A percentile compares a stretch with the other conserved stretches of the same genome.
These are phyloP conservation scores for Pogonomyrmex barbatus DNA, from an alignment of 1,140 invertebrate species.

Conservation along the genomic window DNA sequence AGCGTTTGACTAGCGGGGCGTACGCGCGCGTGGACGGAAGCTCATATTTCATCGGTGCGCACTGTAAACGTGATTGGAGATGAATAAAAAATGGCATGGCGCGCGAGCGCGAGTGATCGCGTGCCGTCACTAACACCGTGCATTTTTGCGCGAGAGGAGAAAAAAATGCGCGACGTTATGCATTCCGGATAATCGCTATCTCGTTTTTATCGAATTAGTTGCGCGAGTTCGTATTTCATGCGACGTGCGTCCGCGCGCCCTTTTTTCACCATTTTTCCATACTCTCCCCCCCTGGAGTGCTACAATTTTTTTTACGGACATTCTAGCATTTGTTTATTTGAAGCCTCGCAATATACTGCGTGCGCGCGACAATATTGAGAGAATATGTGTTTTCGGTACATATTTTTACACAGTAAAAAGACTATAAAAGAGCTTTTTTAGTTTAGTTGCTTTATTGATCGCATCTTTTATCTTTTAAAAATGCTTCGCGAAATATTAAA, in stretches of 20 bases:
- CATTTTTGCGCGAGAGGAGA: constrained; percentile 2
- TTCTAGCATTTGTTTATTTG: constrained; percentile 60
- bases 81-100: constrained; percentile 55
- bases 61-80: constrained; percentile 46
- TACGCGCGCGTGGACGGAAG: constrained; percentile 20
- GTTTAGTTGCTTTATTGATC: neutral
- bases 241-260: neutral
- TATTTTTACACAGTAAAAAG: constrained; percentile 8
- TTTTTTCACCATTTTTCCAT: constrained; percentile 18
- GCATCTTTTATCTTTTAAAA: neutral
- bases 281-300: neutral
- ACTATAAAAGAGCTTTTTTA: neutral
- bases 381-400: neutral
- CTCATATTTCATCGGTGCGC: constrained; percentile 49
- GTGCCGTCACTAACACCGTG: neutral
- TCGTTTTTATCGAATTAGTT: constrained; percentile 63
- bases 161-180: constrained; percentile 33
- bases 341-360: constrained; percentile 6
- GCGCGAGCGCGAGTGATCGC: constrained; percentile 42
- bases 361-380: constrained; percentile 14
- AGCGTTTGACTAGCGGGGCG: constrained; percentile 29
- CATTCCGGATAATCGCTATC: constrained; percentile 62
- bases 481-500: neutral
- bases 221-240: constrained; percentile 58
- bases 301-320: constrained; percentile 40